phyloP scores from a whole-genome alignment of 2,113 vertebrate genomes.

The Sprattus sprattus region DNA sequence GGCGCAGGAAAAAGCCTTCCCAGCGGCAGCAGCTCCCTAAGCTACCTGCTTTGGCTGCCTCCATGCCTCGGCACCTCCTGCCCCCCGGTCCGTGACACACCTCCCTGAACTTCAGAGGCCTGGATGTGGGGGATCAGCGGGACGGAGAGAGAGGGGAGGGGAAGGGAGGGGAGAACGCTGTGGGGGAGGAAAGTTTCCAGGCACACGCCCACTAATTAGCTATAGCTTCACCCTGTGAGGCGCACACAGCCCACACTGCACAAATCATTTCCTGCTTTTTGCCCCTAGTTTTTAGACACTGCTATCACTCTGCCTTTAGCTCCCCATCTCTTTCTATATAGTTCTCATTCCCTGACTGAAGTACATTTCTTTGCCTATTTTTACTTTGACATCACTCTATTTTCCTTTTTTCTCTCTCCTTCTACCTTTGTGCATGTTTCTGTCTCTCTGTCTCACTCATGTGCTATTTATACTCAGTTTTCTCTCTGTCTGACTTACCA shows the following conservation, averaged over 20 bases:
- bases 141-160: neutral
- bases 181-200: slow-evolving; percentile 15
- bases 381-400: too few species aligned
- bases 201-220: slow-evolving; percentile 30
- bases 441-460: slow-evolving; percentile 18
- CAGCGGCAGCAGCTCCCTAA: neutral
- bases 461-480: neutral
- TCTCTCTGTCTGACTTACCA: neutral
- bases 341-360: too few species aligned
- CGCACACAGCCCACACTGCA: slow-evolving; percentile 2
- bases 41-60: neutral
- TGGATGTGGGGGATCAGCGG: neutral
- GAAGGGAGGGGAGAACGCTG: neutral
- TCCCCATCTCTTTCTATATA: too few species aligned
- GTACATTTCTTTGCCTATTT: too few species aligned
- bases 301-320: too few species aligned
- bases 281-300: neutral
- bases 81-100: neutral
- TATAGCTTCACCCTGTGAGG: neutral
- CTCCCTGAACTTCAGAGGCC: neutral
- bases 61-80: neutral
- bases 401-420: too few species aligned
- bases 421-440: neutral
- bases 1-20: neutral
- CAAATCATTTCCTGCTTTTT: slow-evolving; percentile 9